A percentile compares a stretch with the other conserved stretches of the same genome.
Conservation (phyloP, 2,113 vertebrate genomes). For the Aythya baeri region DNA sequence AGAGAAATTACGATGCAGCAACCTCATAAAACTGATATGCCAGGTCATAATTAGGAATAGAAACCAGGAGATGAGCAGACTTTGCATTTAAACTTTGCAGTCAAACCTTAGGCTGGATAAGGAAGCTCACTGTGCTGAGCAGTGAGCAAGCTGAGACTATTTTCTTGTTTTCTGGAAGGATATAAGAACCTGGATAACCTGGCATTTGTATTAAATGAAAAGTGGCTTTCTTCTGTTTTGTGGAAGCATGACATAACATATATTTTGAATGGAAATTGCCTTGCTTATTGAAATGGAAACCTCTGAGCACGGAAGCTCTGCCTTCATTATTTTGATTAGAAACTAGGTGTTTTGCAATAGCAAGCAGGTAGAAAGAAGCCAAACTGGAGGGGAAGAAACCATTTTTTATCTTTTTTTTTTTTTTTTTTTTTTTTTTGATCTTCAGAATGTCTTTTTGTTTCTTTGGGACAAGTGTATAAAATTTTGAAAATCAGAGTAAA, state of each 20-base stretch:
- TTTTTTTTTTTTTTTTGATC: not conserved
- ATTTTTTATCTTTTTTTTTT: not conserved
- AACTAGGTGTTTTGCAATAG: not conserved
- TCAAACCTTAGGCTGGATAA: not conserved
- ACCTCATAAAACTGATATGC: not conserved
- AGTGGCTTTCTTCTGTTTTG: not conserved
- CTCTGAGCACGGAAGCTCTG: not conserved
- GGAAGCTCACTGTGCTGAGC: not conserved
- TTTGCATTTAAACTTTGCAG: not conserved
- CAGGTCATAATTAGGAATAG: not conserved
- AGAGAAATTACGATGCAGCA: not conserved
- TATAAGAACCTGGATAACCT: not conserved
- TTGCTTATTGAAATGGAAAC: constrained; percentile 32
- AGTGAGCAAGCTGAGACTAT: not conserved
- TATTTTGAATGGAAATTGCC: constrained; percentile 42
- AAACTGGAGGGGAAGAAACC: not conserved
- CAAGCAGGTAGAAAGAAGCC: not conserved
- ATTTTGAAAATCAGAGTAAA: not conserved
- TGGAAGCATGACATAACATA: constrained; percentile 18
- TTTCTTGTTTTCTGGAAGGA: not conserved
- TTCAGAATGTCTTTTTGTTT: not conserved
- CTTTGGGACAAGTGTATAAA: not conserved
- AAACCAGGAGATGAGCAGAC: not conserved
- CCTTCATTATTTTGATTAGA: constrained; percentile 37
- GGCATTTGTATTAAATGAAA: not conserved